phyloP scores from a whole-genome alignment of 2,888 invertebrate species.

The Scaptomyza polygonia region DNA sequence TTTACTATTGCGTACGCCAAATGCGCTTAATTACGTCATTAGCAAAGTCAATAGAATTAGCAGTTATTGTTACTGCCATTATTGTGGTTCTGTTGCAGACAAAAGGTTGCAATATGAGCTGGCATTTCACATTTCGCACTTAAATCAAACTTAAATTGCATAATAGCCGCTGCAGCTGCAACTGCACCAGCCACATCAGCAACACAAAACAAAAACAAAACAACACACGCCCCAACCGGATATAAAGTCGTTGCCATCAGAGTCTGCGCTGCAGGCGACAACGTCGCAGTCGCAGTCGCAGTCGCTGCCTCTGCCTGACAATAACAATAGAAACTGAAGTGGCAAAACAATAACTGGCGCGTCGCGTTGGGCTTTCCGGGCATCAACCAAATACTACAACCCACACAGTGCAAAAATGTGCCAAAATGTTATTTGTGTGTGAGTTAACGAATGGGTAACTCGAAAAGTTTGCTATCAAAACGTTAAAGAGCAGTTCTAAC shows the following conservation, averaged over 20 bases:
- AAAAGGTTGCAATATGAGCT: constrained; percentile 44
- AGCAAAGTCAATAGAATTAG: constrained; percentile 82
- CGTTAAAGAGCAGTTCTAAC: too few relatives aligned
- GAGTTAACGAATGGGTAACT: constrained; percentile 34
- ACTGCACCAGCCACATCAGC: constrained; percentile 14
- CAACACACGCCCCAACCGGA: constrained; percentile 33
- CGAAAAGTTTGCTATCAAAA: constrained; percentile 17
- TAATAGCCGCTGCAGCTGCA: constrained; percentile 44
- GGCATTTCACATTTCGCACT: constrained; percentile 65
- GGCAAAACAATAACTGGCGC: constrained; percentile 79
- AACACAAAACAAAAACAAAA: constrained; percentile 28
- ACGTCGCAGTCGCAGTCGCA: constrained; percentile 11
- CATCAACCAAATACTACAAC: constrained; percentile 55
- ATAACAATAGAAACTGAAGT: constrained; percentile 79
- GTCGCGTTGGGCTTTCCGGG: constrained; percentile 74
- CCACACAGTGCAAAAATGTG: constrained; percentile 36
- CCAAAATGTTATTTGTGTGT: constrained; percentile 30
- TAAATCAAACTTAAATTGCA: constrained; percentile 79
- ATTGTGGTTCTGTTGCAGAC: constrained; percentile 22
- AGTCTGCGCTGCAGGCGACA: constrained; percentile 47
- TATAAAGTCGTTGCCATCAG: constrained; percentile 68
- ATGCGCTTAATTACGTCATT: constrained; percentile 82
- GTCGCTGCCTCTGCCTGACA: constrained; percentile 50
- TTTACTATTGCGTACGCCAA: constrained; percentile 53
- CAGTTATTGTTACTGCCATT: constrained; percentile 30